These are phyloP conservation scores for Bryconaethiops microstoma DNA, from an alignment of 2,797 vertebrate species.

Conservation along the genomic window DNA sequence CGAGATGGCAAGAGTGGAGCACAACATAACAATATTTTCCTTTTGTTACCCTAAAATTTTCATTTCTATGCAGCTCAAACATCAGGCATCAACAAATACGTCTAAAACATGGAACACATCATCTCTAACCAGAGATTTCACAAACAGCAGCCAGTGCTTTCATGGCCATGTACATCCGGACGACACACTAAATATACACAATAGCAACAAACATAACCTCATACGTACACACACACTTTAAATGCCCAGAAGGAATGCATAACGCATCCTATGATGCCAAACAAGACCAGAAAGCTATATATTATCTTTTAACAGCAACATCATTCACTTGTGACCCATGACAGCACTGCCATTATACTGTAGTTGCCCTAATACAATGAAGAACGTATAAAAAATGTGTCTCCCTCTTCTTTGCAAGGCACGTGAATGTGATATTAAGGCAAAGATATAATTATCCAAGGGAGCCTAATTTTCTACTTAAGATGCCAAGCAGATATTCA, in stretches of 20 bases:
- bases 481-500: constrained; percentile 43
- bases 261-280: not conserved
- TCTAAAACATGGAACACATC: not conserved
- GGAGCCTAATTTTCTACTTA: constrained; percentile 40
- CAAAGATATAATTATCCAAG: constrained; percentile 29
- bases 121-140: not conserved
- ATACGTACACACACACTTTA: not conserved
- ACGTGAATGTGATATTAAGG: not conserved
- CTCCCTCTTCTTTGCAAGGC: not conserved
- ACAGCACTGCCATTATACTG: no score
- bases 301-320: not conserved
- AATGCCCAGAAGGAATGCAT: not conserved
- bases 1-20: constrained; percentile 16
- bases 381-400: not conserved
- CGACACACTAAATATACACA: not conserved
- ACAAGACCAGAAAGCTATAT: no score
- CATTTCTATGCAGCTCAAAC: not conserved
- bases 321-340: not conserved
- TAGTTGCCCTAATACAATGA: not conserved
- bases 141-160: no score
- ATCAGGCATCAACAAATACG: not conserved
- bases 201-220: not conserved
- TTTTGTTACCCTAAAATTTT: not conserved
- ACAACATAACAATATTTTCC: constrained; percentile 5
- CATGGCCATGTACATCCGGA: no score